Conservation (phyloP, 2,797 vertebrate species). For the Steatocranus sp. region DNA sequence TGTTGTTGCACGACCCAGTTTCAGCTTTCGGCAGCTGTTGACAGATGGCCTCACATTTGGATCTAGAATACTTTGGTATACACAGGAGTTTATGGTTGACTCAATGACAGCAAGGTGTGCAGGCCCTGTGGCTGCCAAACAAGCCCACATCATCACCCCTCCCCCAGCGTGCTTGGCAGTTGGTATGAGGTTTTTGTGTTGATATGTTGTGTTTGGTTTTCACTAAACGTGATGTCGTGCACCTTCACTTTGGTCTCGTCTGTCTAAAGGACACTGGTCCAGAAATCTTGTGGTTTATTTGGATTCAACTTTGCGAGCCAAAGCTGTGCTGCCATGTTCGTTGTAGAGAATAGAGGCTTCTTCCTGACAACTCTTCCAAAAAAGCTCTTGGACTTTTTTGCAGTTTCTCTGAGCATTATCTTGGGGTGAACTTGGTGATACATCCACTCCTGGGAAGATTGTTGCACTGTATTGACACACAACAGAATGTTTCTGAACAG, state of each 20-base stretch:
- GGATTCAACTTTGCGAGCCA: background rate
- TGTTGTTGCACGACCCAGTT: background rate
- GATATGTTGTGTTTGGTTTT: background rate
- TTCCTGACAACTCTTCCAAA: background rate
- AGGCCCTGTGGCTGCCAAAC: background rate
- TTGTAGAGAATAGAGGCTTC: background rate
- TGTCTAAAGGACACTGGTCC: background rate
- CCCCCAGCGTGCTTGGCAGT: background rate
- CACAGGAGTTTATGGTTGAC: background rate
- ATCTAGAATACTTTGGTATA: background rate
- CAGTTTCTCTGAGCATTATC: background rate
- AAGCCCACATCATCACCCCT: background rate
- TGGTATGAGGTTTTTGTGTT: background rate
- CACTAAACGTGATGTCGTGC: background rate
- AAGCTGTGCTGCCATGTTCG: background rate
- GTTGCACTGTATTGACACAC: background rate
- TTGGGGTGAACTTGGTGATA: background rate
- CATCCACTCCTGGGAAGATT: background rate
- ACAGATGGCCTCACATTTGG: background rate
- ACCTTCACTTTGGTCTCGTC: background rate
- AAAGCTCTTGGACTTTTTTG: too few relatives aligned
- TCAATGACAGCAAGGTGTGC: background rate
- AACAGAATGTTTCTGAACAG: background rate
- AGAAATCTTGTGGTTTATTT: background rate
- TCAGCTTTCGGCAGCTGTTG: background rate